Percentiles rank a stretch among this genome's conserved stretches.
phyloP scores from a whole-genome alignment of 2,113 vertebrate species.

The Aegypius monachus region DNA sequence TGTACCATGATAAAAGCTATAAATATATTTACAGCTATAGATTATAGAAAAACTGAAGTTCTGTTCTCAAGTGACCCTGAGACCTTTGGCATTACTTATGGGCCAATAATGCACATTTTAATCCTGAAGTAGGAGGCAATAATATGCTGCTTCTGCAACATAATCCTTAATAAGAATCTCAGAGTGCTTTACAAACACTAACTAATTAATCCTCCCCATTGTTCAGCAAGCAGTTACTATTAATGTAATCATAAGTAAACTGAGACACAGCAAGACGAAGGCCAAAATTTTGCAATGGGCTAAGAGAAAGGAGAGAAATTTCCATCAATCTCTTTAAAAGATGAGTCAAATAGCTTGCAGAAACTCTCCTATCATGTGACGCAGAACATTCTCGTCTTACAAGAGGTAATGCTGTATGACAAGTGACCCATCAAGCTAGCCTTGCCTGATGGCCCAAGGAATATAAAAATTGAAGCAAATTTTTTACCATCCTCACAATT shows the following conservation, averaged over 20 bases:
- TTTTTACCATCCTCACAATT: not conserved
- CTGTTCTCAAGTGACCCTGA: not conserved
- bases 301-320: not conserved
- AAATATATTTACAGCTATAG: not conserved
- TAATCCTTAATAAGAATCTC: not conserved
- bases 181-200: not conserved
- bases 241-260: not conserved
- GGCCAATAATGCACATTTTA: not conserved
- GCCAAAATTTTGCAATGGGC: not conserved
- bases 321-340: not conserved
- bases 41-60: not conserved
- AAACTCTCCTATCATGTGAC: not conserved
- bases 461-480: not conserved
- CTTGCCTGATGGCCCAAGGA: not conserved
- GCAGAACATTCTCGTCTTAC: accelerated
- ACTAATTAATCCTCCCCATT: not conserved
- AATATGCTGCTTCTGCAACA: not conserved
- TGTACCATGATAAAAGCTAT: not conserved
- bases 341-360: not conserved
- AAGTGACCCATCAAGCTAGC: not conserved
- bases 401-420: not conserved
- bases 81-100: not conserved
- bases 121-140: not conserved
- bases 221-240: not conserved
- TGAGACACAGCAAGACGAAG: not conserved